Evolutionary conservation across 2,113 vertebrate genomes (phyloP).

Genomic region (Gambusia holbrooki): DNA sequence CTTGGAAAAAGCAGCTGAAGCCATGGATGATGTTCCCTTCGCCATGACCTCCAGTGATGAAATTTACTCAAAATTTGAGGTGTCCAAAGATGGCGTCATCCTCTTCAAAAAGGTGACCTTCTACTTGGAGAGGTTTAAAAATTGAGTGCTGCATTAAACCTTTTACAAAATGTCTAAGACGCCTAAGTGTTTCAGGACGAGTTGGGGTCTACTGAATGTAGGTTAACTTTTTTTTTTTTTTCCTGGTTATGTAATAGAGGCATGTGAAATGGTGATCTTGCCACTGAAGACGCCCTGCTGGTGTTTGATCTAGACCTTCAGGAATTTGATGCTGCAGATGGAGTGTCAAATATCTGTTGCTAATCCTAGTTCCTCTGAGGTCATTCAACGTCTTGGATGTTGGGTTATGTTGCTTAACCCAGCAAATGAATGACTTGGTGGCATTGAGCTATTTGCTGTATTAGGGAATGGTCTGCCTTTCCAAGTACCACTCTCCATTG

Average conservation of each 20-base stretch:
- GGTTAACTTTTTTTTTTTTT: neutral
- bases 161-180: neutral
- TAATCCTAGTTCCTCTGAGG: slow-evolving; percentile 54
- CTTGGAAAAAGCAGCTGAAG: slow-evolving; percentile 88
- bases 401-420: slow-evolving; percentile 2
- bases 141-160: too few relatives aligned
- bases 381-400: neutral
- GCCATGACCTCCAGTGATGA: slow-evolving; percentile 84
- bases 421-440: neutral
- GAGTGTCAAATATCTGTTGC: slow-evolving; percentile 11
- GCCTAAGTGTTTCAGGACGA: neutral
- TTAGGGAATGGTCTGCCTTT: neutral
- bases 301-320: slow-evolving; percentile 21
- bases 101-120: slow-evolving; percentile 94
- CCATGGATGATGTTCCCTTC: slow-evolving; percentile 92
- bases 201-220: neutral
- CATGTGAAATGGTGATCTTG: neutral
- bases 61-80: slow-evolving; percentile 87
- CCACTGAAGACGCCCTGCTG: slow-evolving; percentile 3
- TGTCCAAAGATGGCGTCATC: slow-evolving; percentile 85
- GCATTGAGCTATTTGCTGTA: neutral
- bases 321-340: slow-evolving; percentile 57
- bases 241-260: neutral
- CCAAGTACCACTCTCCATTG: neutral
- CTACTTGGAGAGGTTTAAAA: neutral